phyloP scores from a whole-genome alignment of 2,797 vertebrate species.

The Falco cherrug region DNA sequence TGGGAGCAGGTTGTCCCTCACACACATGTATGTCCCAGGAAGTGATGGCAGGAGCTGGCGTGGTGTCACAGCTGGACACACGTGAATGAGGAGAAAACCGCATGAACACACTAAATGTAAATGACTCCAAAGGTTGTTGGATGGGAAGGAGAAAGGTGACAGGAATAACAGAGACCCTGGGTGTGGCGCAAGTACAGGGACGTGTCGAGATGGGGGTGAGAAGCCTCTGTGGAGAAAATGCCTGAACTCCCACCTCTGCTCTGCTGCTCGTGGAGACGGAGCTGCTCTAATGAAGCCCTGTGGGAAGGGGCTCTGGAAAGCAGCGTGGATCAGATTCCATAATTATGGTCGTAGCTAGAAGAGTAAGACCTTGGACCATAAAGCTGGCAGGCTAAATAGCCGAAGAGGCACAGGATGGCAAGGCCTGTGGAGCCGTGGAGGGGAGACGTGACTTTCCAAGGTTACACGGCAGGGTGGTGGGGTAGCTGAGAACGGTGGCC shows the following conservation, averaged over 20 bases:
- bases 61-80: background rate
- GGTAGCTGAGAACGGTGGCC: conserved; percentile 12
- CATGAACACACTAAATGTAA: background rate
- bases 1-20: background rate
- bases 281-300: background rate
- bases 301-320: conserved; percentile 16
- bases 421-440: background rate
- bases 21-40: background rate
- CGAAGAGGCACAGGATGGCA: background rate
- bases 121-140: background rate
- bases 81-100: background rate
- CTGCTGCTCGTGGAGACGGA: background rate
- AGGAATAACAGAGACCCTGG: background rate
- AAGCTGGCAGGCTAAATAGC: conserved; percentile 1
- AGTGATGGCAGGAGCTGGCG: background rate
- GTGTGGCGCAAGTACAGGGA: accelerated
- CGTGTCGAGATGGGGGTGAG: background rate
- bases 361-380: conserved; percentile 12
- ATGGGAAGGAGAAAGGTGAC: background rate
- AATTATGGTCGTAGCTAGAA: conserved; percentile 8
- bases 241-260: background rate
- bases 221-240: background rate
- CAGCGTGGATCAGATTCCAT: background rate
- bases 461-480: background rate
- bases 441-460: conserved; percentile 43